Base-by-base conservation (phyloP, 2,113 vertebrate genomes). In the Lepus europaeus region DNA sequence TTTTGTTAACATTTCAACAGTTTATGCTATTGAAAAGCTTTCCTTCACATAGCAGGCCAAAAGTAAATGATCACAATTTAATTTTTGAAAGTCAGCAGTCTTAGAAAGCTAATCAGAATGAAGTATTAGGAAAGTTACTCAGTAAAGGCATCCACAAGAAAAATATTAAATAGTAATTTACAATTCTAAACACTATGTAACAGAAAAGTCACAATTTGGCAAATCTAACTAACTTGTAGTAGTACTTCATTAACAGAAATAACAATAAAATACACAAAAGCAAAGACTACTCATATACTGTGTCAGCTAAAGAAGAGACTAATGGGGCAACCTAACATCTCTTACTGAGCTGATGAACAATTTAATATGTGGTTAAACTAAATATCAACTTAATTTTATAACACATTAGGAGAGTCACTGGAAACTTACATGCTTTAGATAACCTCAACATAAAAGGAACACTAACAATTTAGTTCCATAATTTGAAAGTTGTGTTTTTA, bases 51-150 rank as follows among this genome's bases (percentile, higher is more conserved):
- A 78, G 33, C 36, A 96, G 14, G 63, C 56, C 61, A 53, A 66
- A 96, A 94, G 64, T 87, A 69, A 39, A 84, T 39, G 14, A 90
- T 51, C 36, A 80, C 22, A 95, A 81, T 84, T 51, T 68, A 83
- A 64, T 56, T 93, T 89, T 63, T 72, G 0, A 86, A 88, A 92
- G 27, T 83, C 29, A 33, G 69, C 11, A 78, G 22, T 70, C 64
- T 89, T 93, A 82, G 87, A 80, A 93, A 74, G 29, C 23, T n/a
- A 90, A 79, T 69, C n/a, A 87, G 77, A 95, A 72, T 23, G 36
- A 23, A 68, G 36, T 25, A 56, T 85, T 36, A n/a, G 74, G 92
- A 90, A 90, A 79, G 64, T 49, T 61, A 68, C 31, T 83, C 22
- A 80, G 70, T 8, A 80, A 4, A 87, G 10, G 66, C 27, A 45